These are phyloP conservation scores for Perccottus glenii DNA, from an alignment of 2,113 vertebrate species.

Conservation along the genomic window DNA sequence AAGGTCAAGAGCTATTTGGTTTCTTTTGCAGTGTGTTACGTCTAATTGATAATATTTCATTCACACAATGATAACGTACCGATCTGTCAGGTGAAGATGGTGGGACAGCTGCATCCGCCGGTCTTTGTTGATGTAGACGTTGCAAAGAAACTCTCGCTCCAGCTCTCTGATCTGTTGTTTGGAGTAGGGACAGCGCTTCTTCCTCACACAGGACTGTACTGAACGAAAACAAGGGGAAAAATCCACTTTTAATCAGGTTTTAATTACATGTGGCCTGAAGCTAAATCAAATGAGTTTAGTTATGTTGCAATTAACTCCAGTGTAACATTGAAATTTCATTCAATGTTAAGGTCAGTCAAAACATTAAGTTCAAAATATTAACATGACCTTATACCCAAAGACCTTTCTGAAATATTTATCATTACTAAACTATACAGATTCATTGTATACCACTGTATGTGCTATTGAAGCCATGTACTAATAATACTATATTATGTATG, in stretches of 20 bases:
- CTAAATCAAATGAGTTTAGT: neutral
- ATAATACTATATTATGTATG: too few relatives aligned
- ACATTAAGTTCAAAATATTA: too few relatives aligned
- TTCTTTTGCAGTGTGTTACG: conserved; percentile 1
- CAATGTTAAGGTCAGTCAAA: too few relatives aligned
- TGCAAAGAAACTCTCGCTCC: conserved; percentile 93
- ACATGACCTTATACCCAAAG: too few relatives aligned
- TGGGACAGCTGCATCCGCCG: conserved; percentile 89
- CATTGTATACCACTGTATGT: too few relatives aligned
- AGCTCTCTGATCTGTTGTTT: conserved; percentile 94
- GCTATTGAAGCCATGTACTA: too few relatives aligned
- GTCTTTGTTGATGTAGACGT: conserved; percentile 94
- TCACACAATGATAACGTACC: conserved; percentile 21
- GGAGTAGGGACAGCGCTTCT: conserved; percentile 93
- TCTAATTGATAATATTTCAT: neutral
- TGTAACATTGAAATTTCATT: too few relatives aligned
- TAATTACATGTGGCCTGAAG: neutral
- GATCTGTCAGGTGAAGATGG: conserved; percentile 77
- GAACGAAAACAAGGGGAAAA: neutral
- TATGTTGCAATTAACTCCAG: too few relatives aligned
- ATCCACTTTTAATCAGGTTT: neutral
- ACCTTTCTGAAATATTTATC: too few relatives aligned
- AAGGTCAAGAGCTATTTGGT: neutral
- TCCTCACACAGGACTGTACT: conserved; percentile 81
- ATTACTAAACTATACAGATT: too few relatives aligned